Evolutionary conservation across 2,888 invertebrate species (phyloP).

Genomic region (Theretra japonica): DNA sequence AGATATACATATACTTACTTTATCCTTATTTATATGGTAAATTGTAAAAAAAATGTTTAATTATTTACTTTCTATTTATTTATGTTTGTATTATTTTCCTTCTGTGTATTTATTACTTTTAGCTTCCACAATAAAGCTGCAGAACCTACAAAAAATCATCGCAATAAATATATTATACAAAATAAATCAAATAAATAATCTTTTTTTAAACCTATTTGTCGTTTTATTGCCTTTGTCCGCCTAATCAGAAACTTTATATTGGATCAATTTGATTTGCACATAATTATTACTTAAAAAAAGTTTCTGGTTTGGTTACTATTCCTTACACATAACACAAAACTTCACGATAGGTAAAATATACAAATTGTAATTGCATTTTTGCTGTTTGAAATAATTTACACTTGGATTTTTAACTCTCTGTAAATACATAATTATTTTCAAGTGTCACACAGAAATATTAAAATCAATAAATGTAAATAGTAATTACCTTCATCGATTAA

Average conservation of each 20-base stretch:
- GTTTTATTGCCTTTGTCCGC: constrained; percentile 53
- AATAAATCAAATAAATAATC: constrained; percentile 40
- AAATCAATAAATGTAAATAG: too few species aligned
- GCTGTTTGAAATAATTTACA: too few species aligned
- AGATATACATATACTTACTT: too few species aligned
- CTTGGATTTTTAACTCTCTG: too few species aligned
- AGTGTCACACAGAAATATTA: too few species aligned
- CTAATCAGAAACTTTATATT: not conserved
- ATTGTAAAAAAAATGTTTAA: not conserved
- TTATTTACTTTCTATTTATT: not conserved
- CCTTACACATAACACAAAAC: not conserved
- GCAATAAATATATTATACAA: constrained; percentile 12
- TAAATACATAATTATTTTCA: too few species aligned
- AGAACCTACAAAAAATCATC: not conserved
- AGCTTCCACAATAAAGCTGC: not conserved
- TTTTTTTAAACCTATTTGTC: constrained; percentile 45
- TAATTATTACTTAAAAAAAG: not conserved
- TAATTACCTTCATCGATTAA: too few species aligned
- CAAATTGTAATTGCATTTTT: too few species aligned
- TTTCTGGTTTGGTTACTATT: constrained; percentile 5
- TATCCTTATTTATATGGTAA: too few species aligned
- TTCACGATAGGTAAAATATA: not conserved
- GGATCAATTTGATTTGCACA: not conserved
- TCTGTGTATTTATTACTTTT: not conserved
- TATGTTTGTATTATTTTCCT: not conserved